These are phyloP conservation scores for Cryptosula pallasiana DNA, from an alignment of 2,888 invertebrate genomes.

Conservation along the genomic window DNA sequence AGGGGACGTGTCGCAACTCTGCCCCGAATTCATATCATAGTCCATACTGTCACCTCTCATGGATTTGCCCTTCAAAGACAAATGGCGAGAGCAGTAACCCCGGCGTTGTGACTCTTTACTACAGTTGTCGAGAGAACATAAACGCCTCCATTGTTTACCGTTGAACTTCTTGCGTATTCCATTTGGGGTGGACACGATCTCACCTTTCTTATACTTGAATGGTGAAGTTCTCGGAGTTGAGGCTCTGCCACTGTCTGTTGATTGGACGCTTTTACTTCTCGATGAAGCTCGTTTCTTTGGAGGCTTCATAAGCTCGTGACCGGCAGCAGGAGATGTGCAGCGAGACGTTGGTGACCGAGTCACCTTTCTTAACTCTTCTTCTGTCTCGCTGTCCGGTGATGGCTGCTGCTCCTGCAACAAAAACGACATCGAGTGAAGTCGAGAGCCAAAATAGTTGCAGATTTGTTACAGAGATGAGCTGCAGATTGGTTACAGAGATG, in stretches of 20 bases:
- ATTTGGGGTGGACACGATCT: conserved; percentile 86
- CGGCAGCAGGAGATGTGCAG: conserved; percentile 3
- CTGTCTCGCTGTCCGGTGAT: conserved; percentile 23
- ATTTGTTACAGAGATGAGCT: too few relatives aligned
- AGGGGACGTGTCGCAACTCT: conserved; percentile 5
- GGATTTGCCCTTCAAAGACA: conserved; percentile 68
- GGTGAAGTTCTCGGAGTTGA: conserved; percentile 27
- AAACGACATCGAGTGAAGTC: too few relatives aligned
- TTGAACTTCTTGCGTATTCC: conserved; percentile 98
- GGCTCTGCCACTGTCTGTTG: conserved; percentile 36
- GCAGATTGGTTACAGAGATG: too few relatives aligned
- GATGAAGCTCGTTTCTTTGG: conserved; percentile 17
- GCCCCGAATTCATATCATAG: neutral
- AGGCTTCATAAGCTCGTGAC: conserved; percentile 2
- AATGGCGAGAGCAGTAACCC: conserved; percentile 92
- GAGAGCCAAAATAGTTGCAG: too few relatives aligned
- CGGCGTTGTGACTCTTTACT: conserved; percentile 94
- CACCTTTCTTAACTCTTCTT: conserved; percentile 14
- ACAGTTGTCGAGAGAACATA: conserved; percentile 92
- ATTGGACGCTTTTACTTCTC: conserved; percentile 47
- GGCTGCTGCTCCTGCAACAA: neutral
- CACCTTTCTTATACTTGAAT: conserved; percentile 69
- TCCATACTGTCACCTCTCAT: neutral
- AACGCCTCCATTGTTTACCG: conserved; percentile 96
- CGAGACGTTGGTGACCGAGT: neutral